Percentiles rank a stretch among this genome's conserved stretches.
These are phyloP conservation scores for Atta cephalotes DNA, from an alignment of 1,140 invertebrate genomes.

Conservation along the genomic window DNA sequence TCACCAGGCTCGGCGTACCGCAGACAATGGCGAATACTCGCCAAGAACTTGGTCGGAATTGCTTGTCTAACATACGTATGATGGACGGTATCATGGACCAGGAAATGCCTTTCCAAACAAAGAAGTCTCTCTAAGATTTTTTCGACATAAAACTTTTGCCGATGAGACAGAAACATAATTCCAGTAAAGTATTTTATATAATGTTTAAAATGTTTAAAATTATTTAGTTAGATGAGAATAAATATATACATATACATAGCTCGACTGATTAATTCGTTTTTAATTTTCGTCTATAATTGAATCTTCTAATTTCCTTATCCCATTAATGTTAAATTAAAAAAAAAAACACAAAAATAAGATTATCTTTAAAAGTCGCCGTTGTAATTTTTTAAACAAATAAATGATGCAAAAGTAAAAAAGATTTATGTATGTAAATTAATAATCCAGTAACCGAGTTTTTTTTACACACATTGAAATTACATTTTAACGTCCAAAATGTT, in stretches of 20 bases:
- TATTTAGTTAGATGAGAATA: background rate
- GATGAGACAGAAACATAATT: background rate
- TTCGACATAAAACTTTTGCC: background rate
- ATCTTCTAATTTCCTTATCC: background rate
- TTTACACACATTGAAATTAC: background rate
- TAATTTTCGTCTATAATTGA: background rate
- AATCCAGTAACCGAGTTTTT: background rate
- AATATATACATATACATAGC: too few relatives aligned
- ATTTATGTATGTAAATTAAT: background rate
- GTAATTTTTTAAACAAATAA: background rate
- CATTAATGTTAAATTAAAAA: background rate
- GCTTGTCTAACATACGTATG: conserved; percentile 65
- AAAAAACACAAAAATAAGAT: background rate
- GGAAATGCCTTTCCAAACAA: conserved; percentile 67
- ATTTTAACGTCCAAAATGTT: background rate
- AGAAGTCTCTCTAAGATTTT: background rate
- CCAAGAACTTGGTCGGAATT: conserved; percentile 79
- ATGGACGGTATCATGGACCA: conserved; percentile 77
- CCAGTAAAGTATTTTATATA: background rate
- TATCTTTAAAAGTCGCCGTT: background rate
- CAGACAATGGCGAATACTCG: conserved; percentile 73
- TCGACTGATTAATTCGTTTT: too few relatives aligned
- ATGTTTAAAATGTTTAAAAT: background rate
- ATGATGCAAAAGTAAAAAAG: background rate
- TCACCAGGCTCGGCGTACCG: conserved; percentile 72